Evolutionary conservation across 2,888 invertebrate species (phyloP), one percentile per base, ranked within the genome.

Genomic region (Drosophila peninsularis): DNA sequence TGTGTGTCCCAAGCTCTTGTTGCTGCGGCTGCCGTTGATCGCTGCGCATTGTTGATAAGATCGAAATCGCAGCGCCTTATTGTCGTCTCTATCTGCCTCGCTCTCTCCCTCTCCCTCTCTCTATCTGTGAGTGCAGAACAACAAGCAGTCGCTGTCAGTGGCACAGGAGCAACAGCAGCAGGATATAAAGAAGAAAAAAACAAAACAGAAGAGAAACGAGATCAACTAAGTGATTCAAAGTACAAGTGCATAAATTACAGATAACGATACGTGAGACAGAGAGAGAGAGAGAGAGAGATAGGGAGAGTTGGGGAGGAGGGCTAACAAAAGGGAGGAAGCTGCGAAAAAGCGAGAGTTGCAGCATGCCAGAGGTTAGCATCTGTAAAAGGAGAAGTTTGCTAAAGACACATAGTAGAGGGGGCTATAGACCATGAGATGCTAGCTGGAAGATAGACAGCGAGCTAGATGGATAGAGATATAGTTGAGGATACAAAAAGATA

Each of bases 241-340:
- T 84, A 86, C 90, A 88, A 83, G 88, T 88, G 88, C 81, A 89
- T 88, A 88, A 88, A 88, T 88, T 89, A 89, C 87, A 82, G 88
- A 88, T 83, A 88, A 82, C 80, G 84, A 86, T 77, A 75, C 78
- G 78, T 80, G 78, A 45, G 63, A 69, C 53, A 57, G 63, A 64
- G 64, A 41, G 34, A 75, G 63, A 57, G 50, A 37, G 34, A 42
- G 66, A 65, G 11, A 37, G 14, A 2, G 19, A 4, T 53, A 56
- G 50, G 1, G 19, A 3, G 60, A 62, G 47, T 0, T 0, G 17
- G 4, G 27, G 10, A 10, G n/a, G 10, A 5, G 10, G 36, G 14
- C 10, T 5, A 6, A 27, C 3, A 45, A 24, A n/a, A n/a, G 13
- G 6, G 3, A 52, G 53, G 27, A 37, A 55, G 32, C 34, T 41